Evolutionary conservation across 2,888 invertebrate species (phyloP).

Genomic region (Macrophya annulata): DNA sequence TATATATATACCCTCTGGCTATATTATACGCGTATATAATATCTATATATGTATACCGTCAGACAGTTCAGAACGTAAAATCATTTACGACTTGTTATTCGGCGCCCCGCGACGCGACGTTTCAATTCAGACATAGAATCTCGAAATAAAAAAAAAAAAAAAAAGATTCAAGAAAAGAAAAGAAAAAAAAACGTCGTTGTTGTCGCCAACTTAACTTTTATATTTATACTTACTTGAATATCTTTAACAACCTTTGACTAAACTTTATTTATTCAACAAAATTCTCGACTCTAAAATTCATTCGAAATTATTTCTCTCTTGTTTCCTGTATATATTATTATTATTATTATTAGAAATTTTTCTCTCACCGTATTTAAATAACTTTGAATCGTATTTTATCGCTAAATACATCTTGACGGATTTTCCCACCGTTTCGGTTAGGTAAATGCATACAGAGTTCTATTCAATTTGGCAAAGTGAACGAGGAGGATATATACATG

Average conservation of each 20-base stretch:
- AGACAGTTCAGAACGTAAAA: conserved; percentile 29
- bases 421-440: background rate
- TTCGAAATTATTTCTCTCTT: background rate
- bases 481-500: background rate
- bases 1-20: too few species aligned
- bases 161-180: background rate
- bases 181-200: background rate
- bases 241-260: background rate
- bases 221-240: background rate
- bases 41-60: background rate
- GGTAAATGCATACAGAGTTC: background rate
- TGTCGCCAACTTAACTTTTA: conserved; percentile 22
- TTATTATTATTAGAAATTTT: too few species aligned
- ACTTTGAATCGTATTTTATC: background rate
- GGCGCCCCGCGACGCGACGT: conserved; percentile 13
- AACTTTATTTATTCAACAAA: background rate
- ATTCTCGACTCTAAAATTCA: background rate
- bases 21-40: too few species aligned
- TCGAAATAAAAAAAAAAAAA: background rate
- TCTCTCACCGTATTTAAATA: background rate
- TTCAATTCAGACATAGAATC: background rate
- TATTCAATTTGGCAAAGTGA: conserved; percentile 44
- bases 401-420: background rate
- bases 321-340: background rate
- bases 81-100: conserved; percentile 52